Base-by-base conservation (phyloP, 1,140 invertebrate genomes). In the Calliopsis andreniformis region DNA sequence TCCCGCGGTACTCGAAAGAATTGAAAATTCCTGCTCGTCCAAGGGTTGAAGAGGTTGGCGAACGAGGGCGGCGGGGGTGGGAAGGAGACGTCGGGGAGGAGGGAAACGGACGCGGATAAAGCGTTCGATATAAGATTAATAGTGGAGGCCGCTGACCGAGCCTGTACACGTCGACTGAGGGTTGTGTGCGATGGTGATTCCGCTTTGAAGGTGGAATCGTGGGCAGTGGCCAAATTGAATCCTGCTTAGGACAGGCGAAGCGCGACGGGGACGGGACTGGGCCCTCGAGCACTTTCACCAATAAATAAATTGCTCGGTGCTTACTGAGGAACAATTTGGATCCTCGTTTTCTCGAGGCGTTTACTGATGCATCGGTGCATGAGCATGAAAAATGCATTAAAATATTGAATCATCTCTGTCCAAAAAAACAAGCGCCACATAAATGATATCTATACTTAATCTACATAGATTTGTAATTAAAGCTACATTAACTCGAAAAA, bases 81-180 rank as follows among this genome's bases (percentile, higher is more conserved):
- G 70, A 55, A n/a, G 59, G 16, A 56, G 18, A 61, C 42, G 35
- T 42, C 49, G 43, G 23, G 66, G 76, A 71, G 53, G 63, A 80
- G 80, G 76, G 45, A 82, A 82, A 79, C 63, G 84, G 80, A 82
- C 78, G 80, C 73, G 90, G 89, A 91, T 92, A 92, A 92, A 92
- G 86, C 89, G 89, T 87, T 88, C 91, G 90, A 92, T 92, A 91
- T 91, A 92, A 92, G 91, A 92, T 92, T 92, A 92, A 92, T 92
- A 91, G 90, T 87, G 82, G 83, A 90, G 82, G 87, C 83, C 81
- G 82, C 77, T 73, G 79, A 84, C 84, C 80, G 71, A 66, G 81
- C 76, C 68, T 59, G 84, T 78, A 80, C 75, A 79, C 72, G 78
- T 79, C 78, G 78, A 64, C 62, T 77, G 88, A 39, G 64, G 55